Evolutionary conservation across 2,113 vertebrate species (phyloP), one percentile per base, ranked within the genome.

Genomic region (Trichechus manatus): DNA sequence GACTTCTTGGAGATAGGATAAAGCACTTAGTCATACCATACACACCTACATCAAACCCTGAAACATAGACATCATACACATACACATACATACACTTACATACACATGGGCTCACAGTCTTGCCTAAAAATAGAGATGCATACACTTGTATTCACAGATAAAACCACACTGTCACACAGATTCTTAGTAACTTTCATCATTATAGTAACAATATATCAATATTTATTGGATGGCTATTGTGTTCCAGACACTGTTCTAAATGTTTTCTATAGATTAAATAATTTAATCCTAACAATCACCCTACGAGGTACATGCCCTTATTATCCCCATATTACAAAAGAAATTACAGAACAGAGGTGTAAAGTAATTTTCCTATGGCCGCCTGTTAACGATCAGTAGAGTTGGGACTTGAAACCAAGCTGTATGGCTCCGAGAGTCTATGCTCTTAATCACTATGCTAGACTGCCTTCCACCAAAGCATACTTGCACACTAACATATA

Each of bases 301-400:
- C 36, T 86, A 64, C 56, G 47, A 96, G 91, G 23, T 50, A 79
- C 29, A 79, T 68, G 2, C 10, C 63, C 91, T 87, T 89, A 80
- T 87, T 81, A 79, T 79, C 56, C 25, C 64, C 53, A 85, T 74
- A 87, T 90, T 96, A 82, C 7, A 94, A 29, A 87, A 96, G 42
- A 75, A 95, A 96, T 74, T 78, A 3, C n/a, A 96, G 53, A 72
- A 85, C 10, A 97, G 50, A 90, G 11, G 50, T 50, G 0, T 88
- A 74, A 92, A 88, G 36, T 74, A 94, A 94, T 85, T 91, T 97
- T 3, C 10, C n/a, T 66, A 94, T 94, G 33, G 31, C 74, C 39
- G 88, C 25, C 22, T 93, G 86, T 85, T 96, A 95, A 53, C 10
- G 90, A 47, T 93, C 1, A 2, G 23, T 89, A 87, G 25, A 92